phyloP scores from a whole-genome alignment of 2,113 vertebrate genomes.

The Cacatua alba region DNA sequence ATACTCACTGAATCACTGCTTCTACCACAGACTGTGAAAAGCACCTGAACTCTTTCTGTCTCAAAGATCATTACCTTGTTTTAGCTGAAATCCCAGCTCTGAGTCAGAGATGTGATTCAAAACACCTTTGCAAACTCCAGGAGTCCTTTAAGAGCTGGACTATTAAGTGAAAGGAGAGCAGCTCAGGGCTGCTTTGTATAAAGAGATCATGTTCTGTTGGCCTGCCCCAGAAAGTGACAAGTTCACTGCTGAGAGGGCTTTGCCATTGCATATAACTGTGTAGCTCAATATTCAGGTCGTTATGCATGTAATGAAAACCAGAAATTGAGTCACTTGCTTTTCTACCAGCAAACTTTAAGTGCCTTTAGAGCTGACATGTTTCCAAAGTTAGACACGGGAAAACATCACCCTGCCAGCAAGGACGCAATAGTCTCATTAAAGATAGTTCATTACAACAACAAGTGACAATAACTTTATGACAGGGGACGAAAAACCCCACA shows the following conservation, averaged over 20 bases:
- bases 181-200: background rate
- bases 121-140: background rate
- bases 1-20: background rate
- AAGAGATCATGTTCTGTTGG: background rate
- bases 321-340: background rate
- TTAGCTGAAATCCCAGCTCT: background rate
- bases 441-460: background rate
- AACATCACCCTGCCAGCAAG: background rate
- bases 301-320: background rate
- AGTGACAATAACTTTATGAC: background rate
- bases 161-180: background rate
- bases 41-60: background rate
- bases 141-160: background rate
- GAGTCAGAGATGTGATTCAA: background rate
- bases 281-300: background rate
- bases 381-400: background rate
- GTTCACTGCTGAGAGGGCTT: accelerated
- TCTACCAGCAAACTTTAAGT: background rate
- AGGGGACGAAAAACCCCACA: accelerated
- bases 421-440: background rate
- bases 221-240: background rate
- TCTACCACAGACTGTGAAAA: background rate
- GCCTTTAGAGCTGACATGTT: accelerated
- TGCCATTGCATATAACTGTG: accelerated
- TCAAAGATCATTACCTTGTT: background rate